Percentiles rank a stretch among this genome's conserved stretches.
These are phyloP conservation scores for Tenthredo livida DNA, from an alignment of 2,888 invertebrate genomes.

Conservation along the genomic window DNA sequence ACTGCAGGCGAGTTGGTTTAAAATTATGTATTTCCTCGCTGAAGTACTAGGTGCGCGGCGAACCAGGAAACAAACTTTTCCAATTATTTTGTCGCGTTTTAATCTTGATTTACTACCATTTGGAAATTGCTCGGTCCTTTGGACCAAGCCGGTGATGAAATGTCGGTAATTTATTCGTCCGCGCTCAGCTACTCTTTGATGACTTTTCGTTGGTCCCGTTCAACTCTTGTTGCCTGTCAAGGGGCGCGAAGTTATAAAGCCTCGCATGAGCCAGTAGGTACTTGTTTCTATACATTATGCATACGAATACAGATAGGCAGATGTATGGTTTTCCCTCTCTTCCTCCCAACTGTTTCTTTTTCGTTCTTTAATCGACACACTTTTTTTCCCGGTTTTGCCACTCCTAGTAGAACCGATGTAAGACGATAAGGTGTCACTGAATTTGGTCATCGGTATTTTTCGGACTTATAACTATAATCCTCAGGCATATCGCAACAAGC, in stretches of 20 bases:
- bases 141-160: slow-evolving; percentile 42
- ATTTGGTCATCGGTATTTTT: slow-evolving; percentile 12
- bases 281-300: slow-evolving; percentile 42
- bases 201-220: slow-evolving; percentile 34
- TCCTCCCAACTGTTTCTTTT: background rate
- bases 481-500: slow-evolving; percentile 19
- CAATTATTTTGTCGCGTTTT: slow-evolving; percentile 51
- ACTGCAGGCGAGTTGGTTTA: slow-evolving; percentile 16
- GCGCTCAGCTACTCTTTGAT: slow-evolving; percentile 35
- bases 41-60: slow-evolving; percentile 16
- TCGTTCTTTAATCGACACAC: background rate
- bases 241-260: slow-evolving; percentile 43
- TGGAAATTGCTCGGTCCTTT: slow-evolving; percentile 45
- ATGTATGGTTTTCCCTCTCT: slow-evolving; percentile 1
- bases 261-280: background rate
- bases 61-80: slow-evolving; percentile 49
- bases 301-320: background rate
- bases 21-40: slow-evolving; percentile 41
- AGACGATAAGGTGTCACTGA: slow-evolving; percentile 17
- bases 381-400: slow-evolving; percentile 25
- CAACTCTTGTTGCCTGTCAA: slow-evolving; percentile 43
- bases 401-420: background rate
- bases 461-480: background rate
- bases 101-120: slow-evolving; percentile 46
- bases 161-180: slow-evolving; percentile 48